phyloP scores from a whole-genome alignment of 92 coral and sea anemone genomes.

The Parazoanthus swiftii region DNA sequence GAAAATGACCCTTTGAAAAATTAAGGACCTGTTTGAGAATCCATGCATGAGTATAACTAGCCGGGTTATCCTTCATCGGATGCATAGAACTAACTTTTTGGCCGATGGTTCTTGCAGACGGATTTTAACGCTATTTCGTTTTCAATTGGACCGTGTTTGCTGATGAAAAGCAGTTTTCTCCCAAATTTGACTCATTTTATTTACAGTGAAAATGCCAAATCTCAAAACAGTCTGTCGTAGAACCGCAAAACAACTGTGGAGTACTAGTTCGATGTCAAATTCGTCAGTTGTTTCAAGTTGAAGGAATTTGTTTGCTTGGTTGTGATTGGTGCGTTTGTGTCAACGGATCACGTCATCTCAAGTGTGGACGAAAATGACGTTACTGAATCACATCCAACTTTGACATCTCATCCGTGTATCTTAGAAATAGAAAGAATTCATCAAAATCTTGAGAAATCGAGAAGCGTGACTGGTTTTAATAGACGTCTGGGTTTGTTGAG shows the following conservation, averaged over 20 bases:
- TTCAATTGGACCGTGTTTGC: background rate
- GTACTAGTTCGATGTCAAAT: slow-evolving; percentile 2
- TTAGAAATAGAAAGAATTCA: background rate
- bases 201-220: background rate
- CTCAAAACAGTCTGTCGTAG: slow-evolving; percentile 1
- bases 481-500: background rate
- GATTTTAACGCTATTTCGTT: background rate
- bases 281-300: slow-evolving; percentile 22
- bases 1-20: no score
- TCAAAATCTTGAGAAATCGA: slow-evolving; percentile 16
- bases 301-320: slow-evolving; percentile 20
- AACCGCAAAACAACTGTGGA: background rate
- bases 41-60: no score
- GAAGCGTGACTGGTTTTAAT: slow-evolving; percentile 23
- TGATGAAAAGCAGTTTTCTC: background rate
- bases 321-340: slow-evolving; percentile 30
- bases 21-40: no score
- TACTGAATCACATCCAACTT: slow-evolving; percentile 23
- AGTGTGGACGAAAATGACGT: slow-evolving; percentile 28
- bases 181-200: background rate
- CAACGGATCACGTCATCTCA: slow-evolving; percentile 38
- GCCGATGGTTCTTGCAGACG: no score
- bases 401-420: slow-evolving; percentile 27
- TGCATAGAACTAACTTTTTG: no score
- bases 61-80: no score